These are phyloP conservation scores for Atethmia centrago DNA, from an alignment of 2,888 invertebrate species.

Conservation along the genomic window DNA sequence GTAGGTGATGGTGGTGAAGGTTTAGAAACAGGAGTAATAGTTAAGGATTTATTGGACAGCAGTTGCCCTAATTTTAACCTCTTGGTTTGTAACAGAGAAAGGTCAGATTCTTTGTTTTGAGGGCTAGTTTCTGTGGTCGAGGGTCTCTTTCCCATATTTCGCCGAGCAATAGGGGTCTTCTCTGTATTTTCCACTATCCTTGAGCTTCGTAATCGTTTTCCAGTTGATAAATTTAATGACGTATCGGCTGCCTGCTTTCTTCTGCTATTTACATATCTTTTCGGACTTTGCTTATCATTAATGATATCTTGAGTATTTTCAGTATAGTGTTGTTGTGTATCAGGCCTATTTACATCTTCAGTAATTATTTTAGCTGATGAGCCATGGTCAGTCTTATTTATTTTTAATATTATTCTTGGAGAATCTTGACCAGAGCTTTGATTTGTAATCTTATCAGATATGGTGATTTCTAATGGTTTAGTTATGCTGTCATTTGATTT, in stretches of 20 bases:
- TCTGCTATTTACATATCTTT: conserved; percentile 80
- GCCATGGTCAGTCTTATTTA: conserved; percentile 91
- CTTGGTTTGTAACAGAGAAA: conserved; percentile 82
- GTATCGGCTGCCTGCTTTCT: conserved; percentile 76
- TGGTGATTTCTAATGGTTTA: conserved; percentile 87
- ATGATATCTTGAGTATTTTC: conserved; percentile 78
- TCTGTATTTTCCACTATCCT: conserved; percentile 83
- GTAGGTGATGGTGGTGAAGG: conserved; percentile 75
- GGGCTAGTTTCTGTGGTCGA: conserved; percentile 76
- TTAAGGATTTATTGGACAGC: conserved; percentile 83
- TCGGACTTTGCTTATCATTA: conserved; percentile 78
- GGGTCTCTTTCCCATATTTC: conserved; percentile 79
- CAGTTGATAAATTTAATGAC: conserved; percentile 76
- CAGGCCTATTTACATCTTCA: conserved; percentile 81
- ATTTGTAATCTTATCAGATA: conserved; percentile 82
- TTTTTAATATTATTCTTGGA: conserved; percentile 92
- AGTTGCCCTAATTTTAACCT: conserved; percentile 86
- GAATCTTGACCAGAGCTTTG: conserved; percentile 88
- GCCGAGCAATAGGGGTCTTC: conserved; percentile 74
- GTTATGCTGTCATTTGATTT: conserved; percentile 79
- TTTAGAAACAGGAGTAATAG: conserved; percentile 81
- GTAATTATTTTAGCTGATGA: conserved; percentile 88
- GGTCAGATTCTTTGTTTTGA: conserved; percentile 79
- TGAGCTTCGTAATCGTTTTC: conserved; percentile 86
- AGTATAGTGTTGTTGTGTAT: conserved; percentile 71